Conservation (phyloP, 2,113 vertebrate genomes). For the Beaufortia kweichowensis region DNA sequence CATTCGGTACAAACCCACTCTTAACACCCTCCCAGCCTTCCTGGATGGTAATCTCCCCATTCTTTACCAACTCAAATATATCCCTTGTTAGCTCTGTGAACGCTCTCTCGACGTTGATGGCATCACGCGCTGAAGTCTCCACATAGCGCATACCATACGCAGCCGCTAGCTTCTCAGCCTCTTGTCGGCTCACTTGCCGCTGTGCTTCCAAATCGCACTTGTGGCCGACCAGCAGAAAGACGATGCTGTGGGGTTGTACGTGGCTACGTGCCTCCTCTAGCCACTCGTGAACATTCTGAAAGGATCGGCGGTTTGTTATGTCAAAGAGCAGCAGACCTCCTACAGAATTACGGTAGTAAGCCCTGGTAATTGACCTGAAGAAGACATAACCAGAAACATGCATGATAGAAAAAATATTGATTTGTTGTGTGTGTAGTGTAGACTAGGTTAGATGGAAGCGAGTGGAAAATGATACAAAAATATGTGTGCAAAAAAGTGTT, state of each 20-base stretch:
- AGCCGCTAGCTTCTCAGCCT: constrained; percentile 92
- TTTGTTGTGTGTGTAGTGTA: too few relatives aligned
- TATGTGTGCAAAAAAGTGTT: too few relatives aligned
- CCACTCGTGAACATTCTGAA: constrained; percentile 95
- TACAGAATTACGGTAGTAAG: constrained; percentile 97
- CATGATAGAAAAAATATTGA: background rate
- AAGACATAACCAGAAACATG: background rate
- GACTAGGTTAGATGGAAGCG: too few relatives aligned
- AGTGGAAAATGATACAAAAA: too few relatives aligned
- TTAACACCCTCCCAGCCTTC: constrained; percentile 98
- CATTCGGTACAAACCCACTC: constrained; percentile 94
- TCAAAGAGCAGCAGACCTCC: constrained; percentile 95
- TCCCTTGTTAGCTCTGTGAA: constrained; percentile 94
- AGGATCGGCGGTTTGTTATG: constrained; percentile 96
- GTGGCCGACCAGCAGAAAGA: constrained; percentile 94
- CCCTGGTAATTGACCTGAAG: constrained; percentile 85
- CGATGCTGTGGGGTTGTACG: constrained; percentile 92
- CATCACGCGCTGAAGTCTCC: constrained; percentile 92
- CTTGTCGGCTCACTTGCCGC: constrained; percentile 90
- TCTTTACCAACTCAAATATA: constrained; percentile 92
- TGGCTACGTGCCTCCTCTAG: constrained; percentile 87
- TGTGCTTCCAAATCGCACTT: constrained; percentile 95
- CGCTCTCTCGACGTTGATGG: constrained; percentile 96
- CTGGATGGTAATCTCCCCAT: constrained; percentile 94
- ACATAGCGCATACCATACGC: constrained; percentile 93